Percentiles rank a stretch among this genome's conserved stretches.
Conservation (phyloP, 2,888 invertebrate genomes). For the Chymomyza procnemis region DNA sequence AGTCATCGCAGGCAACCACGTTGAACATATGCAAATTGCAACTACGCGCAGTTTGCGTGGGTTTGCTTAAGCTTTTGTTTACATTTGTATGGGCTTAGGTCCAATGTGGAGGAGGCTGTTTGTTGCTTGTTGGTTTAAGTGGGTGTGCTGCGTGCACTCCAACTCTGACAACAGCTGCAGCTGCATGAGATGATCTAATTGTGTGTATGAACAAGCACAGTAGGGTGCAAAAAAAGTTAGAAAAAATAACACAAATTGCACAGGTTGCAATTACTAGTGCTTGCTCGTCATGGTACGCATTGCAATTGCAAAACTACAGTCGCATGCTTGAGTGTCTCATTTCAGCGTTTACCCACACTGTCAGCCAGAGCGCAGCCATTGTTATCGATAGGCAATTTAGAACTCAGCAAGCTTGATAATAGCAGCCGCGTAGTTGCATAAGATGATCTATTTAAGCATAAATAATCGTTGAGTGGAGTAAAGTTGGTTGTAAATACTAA, state of each 20-base stretch:
- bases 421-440: conserved; percentile 20
- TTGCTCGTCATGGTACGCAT: background rate
- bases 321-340: background rate
- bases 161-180: conserved; percentile 24
- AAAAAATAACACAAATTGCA: conserved; percentile 15
- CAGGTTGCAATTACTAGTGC: background rate
- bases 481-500: too few species aligned
- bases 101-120: conserved; percentile 20
- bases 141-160: conserved; percentile 20
- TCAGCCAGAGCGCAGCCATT: too few species aligned
- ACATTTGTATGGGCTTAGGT: conserved; percentile 3
- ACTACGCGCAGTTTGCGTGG: conserved; percentile 20
- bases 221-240: conserved; percentile 15
- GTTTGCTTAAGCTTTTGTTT: conserved; percentile 19
- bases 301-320: background rate
- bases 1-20: conserved; percentile 13
- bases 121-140: conserved; percentile 2
- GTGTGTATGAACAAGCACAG: conserved; percentile 57
- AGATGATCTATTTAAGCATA: conserved; percentile 61
- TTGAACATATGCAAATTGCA: conserved; percentile 40
- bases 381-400: too few species aligned
- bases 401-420: background rate
- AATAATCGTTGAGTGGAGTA: conserved; percentile 40
- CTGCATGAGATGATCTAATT: conserved; percentile 53
- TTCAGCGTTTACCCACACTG: conserved; percentile 8